These are phyloP conservation scores for Rhorus exstirpatorius DNA, from an alignment of 2,888 invertebrate species.

Conservation along the genomic window DNA sequence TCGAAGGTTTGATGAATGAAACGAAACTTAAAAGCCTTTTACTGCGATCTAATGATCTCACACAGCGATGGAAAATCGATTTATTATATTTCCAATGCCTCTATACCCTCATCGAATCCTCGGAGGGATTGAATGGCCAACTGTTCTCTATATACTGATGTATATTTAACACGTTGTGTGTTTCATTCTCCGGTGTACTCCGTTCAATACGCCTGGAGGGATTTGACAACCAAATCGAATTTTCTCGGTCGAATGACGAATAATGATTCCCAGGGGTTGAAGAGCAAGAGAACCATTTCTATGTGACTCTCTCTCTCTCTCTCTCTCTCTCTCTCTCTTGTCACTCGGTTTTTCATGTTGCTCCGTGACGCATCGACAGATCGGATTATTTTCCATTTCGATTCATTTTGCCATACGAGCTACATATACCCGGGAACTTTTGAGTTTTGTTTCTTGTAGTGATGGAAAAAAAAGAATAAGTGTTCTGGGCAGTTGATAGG, in stretches of 20 bases:
- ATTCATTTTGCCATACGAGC: constrained; percentile 15
- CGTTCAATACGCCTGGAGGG: constrained; percentile 54
- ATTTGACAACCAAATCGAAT: constrained; percentile 64
- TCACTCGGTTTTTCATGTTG: constrained; percentile 45
- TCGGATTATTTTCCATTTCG: constrained; percentile 68
- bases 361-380: constrained; percentile 70
- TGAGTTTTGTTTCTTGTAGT: constrained; percentile 5
- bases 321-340: constrained; percentile 24
- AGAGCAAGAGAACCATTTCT: neutral
- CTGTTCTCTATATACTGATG: constrained; percentile 53
- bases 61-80: constrained; percentile 47
- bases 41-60: constrained; percentile 5
- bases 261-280: constrained; percentile 55
- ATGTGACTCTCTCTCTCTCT: no score
- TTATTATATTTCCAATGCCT: constrained; percentile 20
- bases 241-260: constrained; percentile 65
- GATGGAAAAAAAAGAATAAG: neutral
- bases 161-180: constrained; percentile 29
- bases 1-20: no score
- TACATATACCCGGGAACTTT: constrained; percentile 26
- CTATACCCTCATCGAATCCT: constrained; percentile 28
- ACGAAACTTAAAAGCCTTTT: neutral
- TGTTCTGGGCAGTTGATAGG: neutral
- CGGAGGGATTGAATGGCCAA: constrained; percentile 54
- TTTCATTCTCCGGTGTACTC: neutral